Evolutionary conservation across 37 sponge, comb jelly and placozoan species (phyloP).

Genomic region (Oopsacas minuta): DNA sequence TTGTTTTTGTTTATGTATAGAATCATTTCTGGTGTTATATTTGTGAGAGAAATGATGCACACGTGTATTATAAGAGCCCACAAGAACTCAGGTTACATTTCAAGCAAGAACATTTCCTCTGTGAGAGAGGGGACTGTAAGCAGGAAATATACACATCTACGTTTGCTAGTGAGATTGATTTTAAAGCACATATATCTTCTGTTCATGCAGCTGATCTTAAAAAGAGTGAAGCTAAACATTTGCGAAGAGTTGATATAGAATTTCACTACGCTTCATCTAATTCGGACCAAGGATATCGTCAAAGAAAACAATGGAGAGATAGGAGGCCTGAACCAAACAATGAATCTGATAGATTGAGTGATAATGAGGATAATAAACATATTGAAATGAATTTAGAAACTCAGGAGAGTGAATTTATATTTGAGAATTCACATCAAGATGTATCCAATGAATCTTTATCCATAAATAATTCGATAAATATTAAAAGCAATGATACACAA

Average conservation of each 20-base stretch:
- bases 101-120: slow-evolving; percentile 61
- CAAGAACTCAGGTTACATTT: slow-evolving; percentile 45
- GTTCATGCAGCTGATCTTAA: neutral
- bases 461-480: neutral
- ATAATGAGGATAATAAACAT: neutral
- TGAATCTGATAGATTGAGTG: neutral
- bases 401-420: neutral
- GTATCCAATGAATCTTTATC: neutral
- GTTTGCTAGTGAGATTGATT: slow-evolving; percentile 60
- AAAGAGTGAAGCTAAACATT: neutral
- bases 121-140: slow-evolving; percentile 53
- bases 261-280: neutral
- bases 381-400: neutral
- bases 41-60: slow-evolving; percentile 61
- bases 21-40: slow-evolving; percentile 85
- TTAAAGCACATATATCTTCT: slow-evolving; percentile 25
- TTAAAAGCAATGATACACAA: neutral
- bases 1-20: neutral
- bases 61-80: slow-evolving; percentile 52
- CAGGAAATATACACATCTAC: slow-evolving; percentile 49
- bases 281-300: neutral
- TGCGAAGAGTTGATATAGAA: slow-evolving; percentile 15
- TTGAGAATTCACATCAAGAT: neutral
- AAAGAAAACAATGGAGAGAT: slow-evolving; percentile 8
- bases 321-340: neutral